Evolutionary conservation across 2,888 invertebrate genomes (phyloP), one percentile per base, ranked within the genome.

Genomic region (Rhogogaster chlorosoma): DNA sequence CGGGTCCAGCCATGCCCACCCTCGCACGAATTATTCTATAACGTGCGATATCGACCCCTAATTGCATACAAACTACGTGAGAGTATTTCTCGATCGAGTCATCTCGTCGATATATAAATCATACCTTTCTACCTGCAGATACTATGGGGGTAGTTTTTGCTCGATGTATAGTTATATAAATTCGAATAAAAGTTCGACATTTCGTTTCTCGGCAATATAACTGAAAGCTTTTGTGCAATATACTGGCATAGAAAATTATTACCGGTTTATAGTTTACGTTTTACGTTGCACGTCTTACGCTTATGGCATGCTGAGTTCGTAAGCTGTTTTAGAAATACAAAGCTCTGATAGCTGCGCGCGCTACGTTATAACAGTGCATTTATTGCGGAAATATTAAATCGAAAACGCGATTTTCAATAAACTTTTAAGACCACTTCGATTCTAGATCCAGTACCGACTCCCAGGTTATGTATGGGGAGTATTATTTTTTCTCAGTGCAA

Each of bases 361-460:
- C 45, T 45, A 3, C 4, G 15, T 45, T 45, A 45, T 78, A 42
- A 22, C 75, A 53, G 77, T 73, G 71, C 45, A 49, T 77, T 77
- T 49, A 53, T 38, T 61, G 18, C 22, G 7, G 22, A 57, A 32
- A 38, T 42, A 80, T 80, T 80, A 80, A 80, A 80, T 80, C 61
- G 38, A 61, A 61, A 36, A 61, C 29, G n/a, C 45, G 70, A 45
- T 67, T 45, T 70, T 83, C 83, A 10, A 67, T 83, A 83, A 83
- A 77, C 9, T 83, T 83, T 83, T 83, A 83, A 45, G 42, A 45
- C 83, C 83, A 70, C 83, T 83, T 83, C 67, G 42, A 38, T 45
- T 83, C 67, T 70, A 64, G 70, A 83, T 70, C 64, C 67, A 26
- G n/a, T 42, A 45, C 67, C 29, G 45, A 32, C 26, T 29, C 22